Conservation (phyloP, 23 tunicate species). For the Ciona savignyi region DNA sequence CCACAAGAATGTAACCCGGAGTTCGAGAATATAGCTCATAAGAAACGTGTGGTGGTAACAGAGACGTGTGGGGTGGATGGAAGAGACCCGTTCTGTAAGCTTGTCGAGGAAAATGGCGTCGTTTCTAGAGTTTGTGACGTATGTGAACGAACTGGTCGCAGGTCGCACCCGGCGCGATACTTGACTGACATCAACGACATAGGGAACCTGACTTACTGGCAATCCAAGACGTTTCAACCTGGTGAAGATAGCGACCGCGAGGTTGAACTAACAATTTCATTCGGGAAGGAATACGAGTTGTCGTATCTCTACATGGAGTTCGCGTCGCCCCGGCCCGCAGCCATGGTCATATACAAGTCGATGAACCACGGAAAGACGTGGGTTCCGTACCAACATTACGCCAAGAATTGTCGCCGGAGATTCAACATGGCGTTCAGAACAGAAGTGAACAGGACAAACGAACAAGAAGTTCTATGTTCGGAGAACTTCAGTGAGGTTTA, state of each 20-base stretch:
- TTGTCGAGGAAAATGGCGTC: background rate
- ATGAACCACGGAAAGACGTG: slow-evolving; percentile 46
- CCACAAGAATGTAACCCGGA: slow-evolving; percentile 32
- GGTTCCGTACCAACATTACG: slow-evolving; percentile 51
- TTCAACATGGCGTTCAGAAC: slow-evolving; percentile 15
- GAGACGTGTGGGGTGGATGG: slow-evolving; percentile 45
- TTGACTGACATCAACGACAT: slow-evolving; percentile 48
- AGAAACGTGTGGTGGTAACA: slow-evolving; percentile 26
- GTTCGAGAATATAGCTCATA: slow-evolving; percentile 35
- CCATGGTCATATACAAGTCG: slow-evolving; percentile 61
- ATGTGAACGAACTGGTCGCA: slow-evolving; percentile 25
- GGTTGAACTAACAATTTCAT: slow-evolving; percentile 39
- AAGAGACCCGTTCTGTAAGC: slow-evolving; percentile 15
- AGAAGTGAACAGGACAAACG: slow-evolving; percentile 8
- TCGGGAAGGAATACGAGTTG: slow-evolving; percentile 42
- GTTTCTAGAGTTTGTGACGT: slow-evolving; percentile 17
- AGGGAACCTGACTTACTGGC: slow-evolving; percentile 57
- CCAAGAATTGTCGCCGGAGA: slow-evolving; percentile 24
- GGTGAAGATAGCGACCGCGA: slow-evolving; percentile 13
- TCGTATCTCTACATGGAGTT: slow-evolving; percentile 41
- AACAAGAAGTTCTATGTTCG: slow-evolving; percentile 33
- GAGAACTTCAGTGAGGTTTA: slow-evolving; percentile 17
- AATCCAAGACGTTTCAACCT: slow-evolving; percentile 30
- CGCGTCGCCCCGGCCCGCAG: slow-evolving; percentile 35
- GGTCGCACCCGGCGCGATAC: slow-evolving; percentile 43